Percentiles rank a stretch among this genome's conserved stretches.
Conservation (phyloP, 2,113 vertebrate genomes). For the Mellivora capensis region DNA sequence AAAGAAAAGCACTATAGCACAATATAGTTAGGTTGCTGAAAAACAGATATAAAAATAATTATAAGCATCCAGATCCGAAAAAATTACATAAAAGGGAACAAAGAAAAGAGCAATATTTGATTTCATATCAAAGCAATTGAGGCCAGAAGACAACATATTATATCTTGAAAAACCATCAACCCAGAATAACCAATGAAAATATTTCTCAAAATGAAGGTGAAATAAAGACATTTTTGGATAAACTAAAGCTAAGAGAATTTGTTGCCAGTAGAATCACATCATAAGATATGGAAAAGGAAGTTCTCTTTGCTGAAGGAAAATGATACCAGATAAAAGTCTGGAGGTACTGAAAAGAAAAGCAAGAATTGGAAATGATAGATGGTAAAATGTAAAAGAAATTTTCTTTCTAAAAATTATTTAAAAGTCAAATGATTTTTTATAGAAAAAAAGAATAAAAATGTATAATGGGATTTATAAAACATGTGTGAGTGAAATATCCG, state of each 20-base stretch:
- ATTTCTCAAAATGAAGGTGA: slow-evolving; percentile 22
- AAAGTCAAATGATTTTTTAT: not conserved
- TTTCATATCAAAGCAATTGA: not conserved
- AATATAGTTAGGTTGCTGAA: not conserved
- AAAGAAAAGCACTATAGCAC: not conserved
- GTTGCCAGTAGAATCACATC: not conserved
- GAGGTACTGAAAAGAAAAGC: not conserved
- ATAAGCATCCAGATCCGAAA: not conserved
- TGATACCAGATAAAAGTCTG: not conserved
- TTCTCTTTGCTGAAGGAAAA: not conserved
- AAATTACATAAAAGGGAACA: not conserved
- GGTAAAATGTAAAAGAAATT: not conserved
- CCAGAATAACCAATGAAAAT: not conserved
- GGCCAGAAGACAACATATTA: not conserved
- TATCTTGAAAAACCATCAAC: not conserved
- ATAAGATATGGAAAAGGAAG: not conserved
- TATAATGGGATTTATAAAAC: not conserved
- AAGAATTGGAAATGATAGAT: not conserved
- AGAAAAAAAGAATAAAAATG: not conserved
- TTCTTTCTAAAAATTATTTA: not conserved
- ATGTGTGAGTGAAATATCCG: not conserved
- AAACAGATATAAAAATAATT: not conserved
- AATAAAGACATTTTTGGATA: slow-evolving; percentile 5
- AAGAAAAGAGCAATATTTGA: not conserved
- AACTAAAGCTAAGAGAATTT: not conserved